Base-by-base conservation (phyloP, 23 tunicate species). In the Styela clava region DNA sequence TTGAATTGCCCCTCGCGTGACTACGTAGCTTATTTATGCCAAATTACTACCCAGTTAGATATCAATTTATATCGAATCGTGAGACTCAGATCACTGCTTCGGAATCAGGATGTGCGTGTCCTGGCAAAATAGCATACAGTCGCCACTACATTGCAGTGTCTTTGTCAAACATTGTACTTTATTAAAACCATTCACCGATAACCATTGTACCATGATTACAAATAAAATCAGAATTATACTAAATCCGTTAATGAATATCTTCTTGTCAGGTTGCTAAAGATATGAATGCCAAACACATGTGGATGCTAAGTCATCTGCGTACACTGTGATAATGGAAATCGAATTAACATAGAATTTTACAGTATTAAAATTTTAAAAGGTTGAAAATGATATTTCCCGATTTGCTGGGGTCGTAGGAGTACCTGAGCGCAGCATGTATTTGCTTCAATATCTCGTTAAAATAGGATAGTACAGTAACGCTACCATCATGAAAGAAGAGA, bases 201-300 rank as follows among this genome's bases (percentile, higher is more conserved):
- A 44, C 12, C 56, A 44, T 5, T 44, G 56, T 12, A 12, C 56
- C 56, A 44, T 44, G 7, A 44, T 44, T 44, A 5, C 12, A 7
- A 44, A 12, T 44, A 12, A 44, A 44, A 44, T 44, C 56, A 67
- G 22, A 67, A 25, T 67, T 67, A 67, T 67, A 1, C 31, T 27
- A 18, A 67, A 67, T 67, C 71, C 71, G 30, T 1, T 67, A 67
- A 67, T 67, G 22, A 1, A 29, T 67, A 67, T 67, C 56, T 44
- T 12, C 56, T 44, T 44, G 56, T 44, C 56, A 12, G 56, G 7
- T 44, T 7, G 56, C 12, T 12, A 12, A 44, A 44, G 7, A 12
- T 5, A 12, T 5, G 12, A 44, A 12, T 5, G 56, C 56, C 7
- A 44, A 44, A 44, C 56, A 44, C 56, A 12, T 44, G 56, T 12